A percentile compares a stretch with the other conserved stretches of the same genome.
phyloP scores from a whole-genome alignment of 2,113 vertebrate species.

The Jaculus jaculus region DNA sequence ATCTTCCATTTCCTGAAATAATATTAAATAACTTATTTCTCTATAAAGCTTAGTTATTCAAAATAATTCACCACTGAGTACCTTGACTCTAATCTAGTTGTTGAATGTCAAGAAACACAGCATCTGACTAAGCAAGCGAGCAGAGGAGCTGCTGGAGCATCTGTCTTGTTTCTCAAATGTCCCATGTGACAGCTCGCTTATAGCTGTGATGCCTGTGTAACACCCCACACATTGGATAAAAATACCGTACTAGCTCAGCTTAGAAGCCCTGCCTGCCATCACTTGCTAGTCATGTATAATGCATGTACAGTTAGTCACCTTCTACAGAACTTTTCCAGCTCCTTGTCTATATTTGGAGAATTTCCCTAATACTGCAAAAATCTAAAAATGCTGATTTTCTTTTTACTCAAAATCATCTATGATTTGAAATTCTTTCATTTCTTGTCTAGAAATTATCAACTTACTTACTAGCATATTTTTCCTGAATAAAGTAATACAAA shows the following conservation, averaged over 20 bases:
- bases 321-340: slow-evolving; percentile 66
- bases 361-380: slow-evolving; percentile 45
- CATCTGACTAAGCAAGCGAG: slow-evolving; percentile 64
- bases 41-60: slow-evolving; percentile 44
- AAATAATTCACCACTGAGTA: slow-evolving; percentile 61
- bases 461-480: background rate
- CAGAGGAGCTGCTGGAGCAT: slow-evolving; percentile 56
- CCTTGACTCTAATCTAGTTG: slow-evolving; percentile 22
- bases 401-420: slow-evolving; percentile 15
- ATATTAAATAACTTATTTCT: slow-evolving; percentile 63
- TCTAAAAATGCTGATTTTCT: slow-evolving; percentile 21
- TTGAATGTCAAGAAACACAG: slow-evolving; percentile 47
- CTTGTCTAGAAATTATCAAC: slow-evolving; percentile 40
- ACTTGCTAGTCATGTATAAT: slow-evolving; percentile 70
- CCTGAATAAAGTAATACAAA: slow-evolving; percentile 40
- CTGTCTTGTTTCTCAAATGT: slow-evolving; percentile 61
- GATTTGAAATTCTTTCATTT: slow-evolving; percentile 8
- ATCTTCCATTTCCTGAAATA: slow-evolving; percentile 92
- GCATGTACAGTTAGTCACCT: slow-evolving; percentile 70
- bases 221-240: slow-evolving; percentile 79
- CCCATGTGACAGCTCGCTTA: slow-evolving; percentile 73
- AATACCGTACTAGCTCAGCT: slow-evolving; percentile 71
- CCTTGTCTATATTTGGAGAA: slow-evolving; percentile 66
- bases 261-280: slow-evolving; percentile 69
- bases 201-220: slow-evolving; percentile 62